Conservation (phyloP, 2,888 invertebrate species). For the Epinotia ramella region DNA sequence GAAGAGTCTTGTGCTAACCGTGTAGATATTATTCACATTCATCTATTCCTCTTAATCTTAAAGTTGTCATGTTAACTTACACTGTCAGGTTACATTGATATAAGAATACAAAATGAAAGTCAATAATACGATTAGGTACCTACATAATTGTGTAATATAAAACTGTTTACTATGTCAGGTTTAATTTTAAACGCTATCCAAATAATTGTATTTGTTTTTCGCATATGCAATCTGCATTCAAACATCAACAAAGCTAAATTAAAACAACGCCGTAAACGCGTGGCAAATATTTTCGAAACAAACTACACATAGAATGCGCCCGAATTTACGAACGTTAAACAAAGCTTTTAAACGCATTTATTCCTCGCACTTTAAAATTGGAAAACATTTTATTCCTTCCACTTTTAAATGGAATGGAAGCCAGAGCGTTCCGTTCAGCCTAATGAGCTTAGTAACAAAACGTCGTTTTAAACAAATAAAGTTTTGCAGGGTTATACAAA, state of each 20-base stretch:
- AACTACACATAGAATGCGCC: slow-evolving; percentile 4
- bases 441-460: slow-evolving; percentile 31
- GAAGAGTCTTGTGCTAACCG: too few species aligned
- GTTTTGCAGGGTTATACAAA: slow-evolving; percentile 2
- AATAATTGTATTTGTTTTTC: neutral
- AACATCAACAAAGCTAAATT: neutral
- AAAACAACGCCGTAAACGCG: neutral
- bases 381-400: slow-evolving; percentile 14
- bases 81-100: too few species aligned
- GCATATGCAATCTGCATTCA: neutral
- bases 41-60: too few species aligned
- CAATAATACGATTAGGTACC: too few species aligned
- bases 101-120: too few species aligned
- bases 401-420: slow-evolving; percentile 14
- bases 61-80: too few species aligned
- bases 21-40: too few species aligned
- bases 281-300: slow-evolving; percentile 2
- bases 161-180: neutral
- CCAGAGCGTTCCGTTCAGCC: slow-evolving; percentile 11
- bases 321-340: slow-evolving; percentile 27
- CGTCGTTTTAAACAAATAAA: slow-evolving; percentile 2
- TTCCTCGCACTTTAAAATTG: slow-evolving; percentile 12
- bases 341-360: slow-evolving; percentile 15
- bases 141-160: too few species aligned
- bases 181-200: neutral